Percentiles rank a stretch among this genome's conserved stretches.
These are phyloP conservation scores for Epinephelus cyanopodus DNA, from an alignment of 2,113 vertebrate genomes.

Conservation along the genomic window DNA sequence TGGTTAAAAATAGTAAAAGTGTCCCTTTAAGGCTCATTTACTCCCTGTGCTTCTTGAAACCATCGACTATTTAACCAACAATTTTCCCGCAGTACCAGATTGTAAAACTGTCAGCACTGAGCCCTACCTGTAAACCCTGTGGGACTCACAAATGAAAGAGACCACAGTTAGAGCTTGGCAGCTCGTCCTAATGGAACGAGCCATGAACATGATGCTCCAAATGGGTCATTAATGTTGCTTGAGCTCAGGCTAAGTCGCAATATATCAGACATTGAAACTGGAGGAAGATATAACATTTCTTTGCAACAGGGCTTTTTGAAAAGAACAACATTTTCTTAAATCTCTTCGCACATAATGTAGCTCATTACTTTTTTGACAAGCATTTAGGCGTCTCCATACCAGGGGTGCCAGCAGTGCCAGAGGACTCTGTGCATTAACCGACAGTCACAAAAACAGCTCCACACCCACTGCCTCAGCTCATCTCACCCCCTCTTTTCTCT, in stretches of 20 bases:
- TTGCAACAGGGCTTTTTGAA: constrained; percentile 27
- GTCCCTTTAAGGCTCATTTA: constrained; percentile 17
- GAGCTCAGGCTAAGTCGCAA: constrained; percentile 28
- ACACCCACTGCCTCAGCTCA: constrained; percentile 64
- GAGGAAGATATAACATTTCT: constrained; percentile 12
- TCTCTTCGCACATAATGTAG: constrained; percentile 35
- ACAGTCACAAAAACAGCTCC: constrained; percentile 63
- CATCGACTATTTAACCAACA: constrained; percentile 19
- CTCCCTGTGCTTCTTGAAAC: neutral
- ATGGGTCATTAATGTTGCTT: constrained; percentile 45
- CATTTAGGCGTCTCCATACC: constrained; percentile 42
- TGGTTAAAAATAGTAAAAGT: no score
- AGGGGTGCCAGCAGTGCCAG: constrained; percentile 39
- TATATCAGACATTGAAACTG: constrained; percentile 20
- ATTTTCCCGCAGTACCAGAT: constrained; percentile 18
- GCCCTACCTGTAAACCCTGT: constrained; percentile 40
- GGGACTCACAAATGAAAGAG: constrained; percentile 44
- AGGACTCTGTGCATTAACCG: constrained; percentile 54
- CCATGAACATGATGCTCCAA: constrained; percentile 28
- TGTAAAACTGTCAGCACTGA: constrained; percentile 32
- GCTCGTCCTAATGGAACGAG: constrained; percentile 18
- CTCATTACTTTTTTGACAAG: constrained; percentile 50
- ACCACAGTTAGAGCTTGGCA: constrained; percentile 47
- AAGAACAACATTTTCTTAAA: constrained; percentile 37
- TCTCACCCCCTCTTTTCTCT: constrained; percentile 58